Base-by-base conservation (phyloP, 2,797 vertebrate genomes). In the Myotis planiceps region DNA sequence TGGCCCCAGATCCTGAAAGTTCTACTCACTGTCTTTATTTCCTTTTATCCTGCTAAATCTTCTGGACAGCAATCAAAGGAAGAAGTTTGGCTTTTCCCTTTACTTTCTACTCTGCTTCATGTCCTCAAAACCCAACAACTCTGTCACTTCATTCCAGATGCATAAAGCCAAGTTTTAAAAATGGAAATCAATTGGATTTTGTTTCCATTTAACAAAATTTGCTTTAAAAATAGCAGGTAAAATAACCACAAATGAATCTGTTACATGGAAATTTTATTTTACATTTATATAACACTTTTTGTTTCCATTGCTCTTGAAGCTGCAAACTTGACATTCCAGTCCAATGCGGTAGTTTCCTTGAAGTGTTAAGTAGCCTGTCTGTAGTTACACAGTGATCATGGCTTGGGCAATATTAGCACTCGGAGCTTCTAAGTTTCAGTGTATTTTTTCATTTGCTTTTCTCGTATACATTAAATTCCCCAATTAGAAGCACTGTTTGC, bases 221-320 rank as follows among this genome's bases (percentile, higher is more conserved):
- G 6, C 63, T 87, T 79, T 76, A 65, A 89, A 68, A 76, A 14
- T 71, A 79, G 42, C 29, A 66, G 39, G 29, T 79, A 78, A 95
- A 89, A 82, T 51, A 85, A 71, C 13, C 2, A 25, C 19, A 42
- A 82, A 49, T 79, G 65, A 72, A 8, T 86, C 37, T 81, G 10
- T 69, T 92, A 81, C 7, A 7, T 69, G 23, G 53, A 92, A 90
- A 58, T 88, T 23, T 63, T 82, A 69, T 69, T 85, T 96, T 81
- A 21, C 14, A 37, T 58, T 88, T 86, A 34, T 79, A 75, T 32
- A 34, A 8, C 42, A 34, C 29, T 49, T 91, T 92, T 42, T 90
- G 39, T 81, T 69, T 96, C 53, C 66, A 25, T 19, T 93, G 49
- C 51, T 71, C n/a, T 85, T 89, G 51, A 74, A 76, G 15, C 88